A percentile compares a stretch with the other conserved stretches of the same genome.
Evolutionary conservation across 2,113 vertebrate genomes (phyloP).

Genomic region (Prolemur simus): DNA sequence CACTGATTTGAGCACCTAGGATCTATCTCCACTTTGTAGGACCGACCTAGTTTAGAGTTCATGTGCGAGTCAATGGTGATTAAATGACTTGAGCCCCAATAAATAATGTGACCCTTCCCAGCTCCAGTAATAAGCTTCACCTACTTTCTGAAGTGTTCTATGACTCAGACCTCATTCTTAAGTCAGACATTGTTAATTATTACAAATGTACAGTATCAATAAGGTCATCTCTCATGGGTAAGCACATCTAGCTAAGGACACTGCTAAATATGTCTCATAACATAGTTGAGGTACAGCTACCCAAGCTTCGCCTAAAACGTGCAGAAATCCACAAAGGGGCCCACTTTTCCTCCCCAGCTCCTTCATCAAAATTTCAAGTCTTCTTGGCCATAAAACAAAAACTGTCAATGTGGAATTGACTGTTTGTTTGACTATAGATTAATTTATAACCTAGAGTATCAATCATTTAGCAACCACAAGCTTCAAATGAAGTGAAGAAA

Average conservation of each 20-base stretch:
- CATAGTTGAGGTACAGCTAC: neutral
- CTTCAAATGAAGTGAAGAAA: neutral
- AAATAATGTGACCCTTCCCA: neutral
- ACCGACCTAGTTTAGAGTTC: neutral
- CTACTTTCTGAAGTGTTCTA: neutral
- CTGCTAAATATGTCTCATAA: neutral
- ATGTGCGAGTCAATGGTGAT: neutral
- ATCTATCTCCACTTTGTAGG: neutral
- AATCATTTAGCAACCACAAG: neutral
- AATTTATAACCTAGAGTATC: neutral
- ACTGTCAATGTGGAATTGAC: neutral
- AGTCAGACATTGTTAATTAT: neutral
- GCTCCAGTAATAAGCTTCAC: neutral
- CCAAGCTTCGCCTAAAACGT: neutral
- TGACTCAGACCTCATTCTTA: neutral
- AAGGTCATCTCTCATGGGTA: neutral
- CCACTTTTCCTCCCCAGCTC: neutral
- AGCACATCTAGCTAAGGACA: neutral
- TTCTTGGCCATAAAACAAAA: slow-evolving; percentile 29
- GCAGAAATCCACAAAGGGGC: neutral
- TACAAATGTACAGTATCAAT: neutral
- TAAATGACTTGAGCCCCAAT: neutral
- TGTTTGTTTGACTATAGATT: neutral
- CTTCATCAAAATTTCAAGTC: neutral
- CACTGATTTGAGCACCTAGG: no score